Percentiles rank a stretch among this genome's conserved stretches.
phyloP scores from a whole-genome alignment of 2,888 invertebrate genomes.

The Nebria brevicollis region DNA sequence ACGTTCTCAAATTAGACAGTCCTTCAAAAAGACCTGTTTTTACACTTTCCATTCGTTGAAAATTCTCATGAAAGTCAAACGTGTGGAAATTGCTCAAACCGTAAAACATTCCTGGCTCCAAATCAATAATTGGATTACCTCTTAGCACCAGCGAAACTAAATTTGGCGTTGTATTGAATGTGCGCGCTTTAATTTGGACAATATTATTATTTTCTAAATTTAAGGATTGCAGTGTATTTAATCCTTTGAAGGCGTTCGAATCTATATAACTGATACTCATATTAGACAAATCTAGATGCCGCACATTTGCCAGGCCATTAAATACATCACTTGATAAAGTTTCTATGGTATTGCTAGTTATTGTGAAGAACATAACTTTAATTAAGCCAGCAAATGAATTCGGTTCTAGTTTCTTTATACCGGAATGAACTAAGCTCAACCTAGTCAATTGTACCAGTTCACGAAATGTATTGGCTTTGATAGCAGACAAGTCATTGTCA shows the following conservation, averaged over 20 bases:
- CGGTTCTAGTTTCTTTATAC: no score
- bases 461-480: constrained; percentile 23
- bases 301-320: constrained; percentile 16
- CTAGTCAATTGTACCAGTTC: neutral
- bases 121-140: neutral
- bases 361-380: neutral
- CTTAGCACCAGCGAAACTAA: constrained; percentile 12
- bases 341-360: neutral
- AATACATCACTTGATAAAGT: neutral
- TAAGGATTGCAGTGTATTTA: constrained; percentile 4
- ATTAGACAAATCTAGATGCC: constrained; percentile 19
- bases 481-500: neutral
- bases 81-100: constrained; percentile 2
- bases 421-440: neutral
- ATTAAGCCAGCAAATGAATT: no score
- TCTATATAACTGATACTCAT: constrained; percentile 17
- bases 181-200: neutral
- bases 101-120: neutral
- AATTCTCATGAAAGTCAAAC: neutral
- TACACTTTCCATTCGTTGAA: neutral
- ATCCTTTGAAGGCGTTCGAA: constrained; percentile 16
- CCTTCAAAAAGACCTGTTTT: neutral
- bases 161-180: constrained; percentile 7
- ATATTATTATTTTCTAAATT: constrained; percentile 24
- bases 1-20: neutral